These are phyloP conservation scores for Australoheros facetus DNA, from an alignment of 2,797 vertebrate species.

Conservation along the genomic window DNA sequence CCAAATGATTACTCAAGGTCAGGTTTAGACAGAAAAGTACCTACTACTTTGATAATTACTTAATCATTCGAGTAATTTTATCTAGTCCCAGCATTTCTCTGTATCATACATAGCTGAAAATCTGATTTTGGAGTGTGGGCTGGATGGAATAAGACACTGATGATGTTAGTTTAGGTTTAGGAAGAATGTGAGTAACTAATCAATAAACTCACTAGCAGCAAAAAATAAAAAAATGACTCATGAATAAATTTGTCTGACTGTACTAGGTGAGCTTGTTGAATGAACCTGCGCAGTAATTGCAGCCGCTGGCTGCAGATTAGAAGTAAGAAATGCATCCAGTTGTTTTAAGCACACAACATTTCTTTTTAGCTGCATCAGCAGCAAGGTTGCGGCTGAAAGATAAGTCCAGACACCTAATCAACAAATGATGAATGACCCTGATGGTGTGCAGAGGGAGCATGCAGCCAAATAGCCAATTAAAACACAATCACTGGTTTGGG, in stretches of 20 bases:
- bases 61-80: not conserved
- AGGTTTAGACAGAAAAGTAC: not conserved
- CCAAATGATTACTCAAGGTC: not conserved
- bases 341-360: not conserved
- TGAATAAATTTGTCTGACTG: not conserved
- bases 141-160: not conserved
- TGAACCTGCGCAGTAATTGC: not conserved
- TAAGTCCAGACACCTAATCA: constrained; percentile 36
- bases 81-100: not conserved
- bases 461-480: constrained; percentile 40
- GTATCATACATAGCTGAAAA: not conserved
- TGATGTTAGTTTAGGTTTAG: not conserved
- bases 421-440: constrained; percentile 56
- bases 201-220: not conserved
- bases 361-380: constrained; percentile 17
- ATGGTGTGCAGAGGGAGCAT: constrained; percentile 15
- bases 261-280: accelerated
- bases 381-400: constrained; percentile 5
- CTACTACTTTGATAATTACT: not conserved
- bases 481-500: constrained; percentile 45
- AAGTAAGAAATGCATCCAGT: not conserved
- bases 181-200: not conserved
- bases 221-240: not conserved
- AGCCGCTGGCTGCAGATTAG: not conserved
- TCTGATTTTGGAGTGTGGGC: not conserved